Conservation (phyloP, 2,113 vertebrate species). For the Anhinga rufa region DNA sequence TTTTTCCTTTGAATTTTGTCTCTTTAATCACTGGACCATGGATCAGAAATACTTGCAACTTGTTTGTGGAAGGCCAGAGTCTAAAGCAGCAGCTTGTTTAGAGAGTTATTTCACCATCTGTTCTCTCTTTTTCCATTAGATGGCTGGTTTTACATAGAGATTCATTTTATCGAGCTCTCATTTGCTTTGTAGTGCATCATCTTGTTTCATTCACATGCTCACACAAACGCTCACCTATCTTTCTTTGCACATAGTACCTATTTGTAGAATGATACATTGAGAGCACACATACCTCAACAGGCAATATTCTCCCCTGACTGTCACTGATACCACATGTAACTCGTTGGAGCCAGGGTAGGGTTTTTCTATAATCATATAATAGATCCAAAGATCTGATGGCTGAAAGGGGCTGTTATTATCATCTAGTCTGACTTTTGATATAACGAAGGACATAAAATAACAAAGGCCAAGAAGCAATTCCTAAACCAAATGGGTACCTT, state of each 20-base stretch:
- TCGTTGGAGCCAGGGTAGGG: neutral
- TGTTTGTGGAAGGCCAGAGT: constrained; percentile 53
- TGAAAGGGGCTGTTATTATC: neutral
- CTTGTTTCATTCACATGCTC: constrained; percentile 3
- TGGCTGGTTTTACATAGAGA: constrained; percentile 20
- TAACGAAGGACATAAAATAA: neutral
- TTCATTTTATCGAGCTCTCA: neutral
- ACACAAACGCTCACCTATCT: neutral
- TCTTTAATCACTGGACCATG: constrained; percentile 76
- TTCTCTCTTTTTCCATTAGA: constrained; percentile 59
- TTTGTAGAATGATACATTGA: neutral
- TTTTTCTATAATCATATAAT: neutral
- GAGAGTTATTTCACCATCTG: constrained; percentile 63
- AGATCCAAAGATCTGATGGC: neutral
- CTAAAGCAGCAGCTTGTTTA: constrained; percentile 49
- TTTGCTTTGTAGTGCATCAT: neutral
- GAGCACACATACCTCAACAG: neutral
- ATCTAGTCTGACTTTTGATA: neutral
- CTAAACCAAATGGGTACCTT: neutral
- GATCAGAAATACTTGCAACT: constrained; percentile 63
- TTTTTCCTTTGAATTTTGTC: constrained; percentile 69
- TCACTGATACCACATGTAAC: neutral
- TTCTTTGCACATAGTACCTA: neutral
- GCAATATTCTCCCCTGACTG: neutral
- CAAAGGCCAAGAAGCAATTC: neutral